Evolutionary conservation across 2,888 invertebrate species (phyloP).

Genomic region (Xiphydria camelus): DNA sequence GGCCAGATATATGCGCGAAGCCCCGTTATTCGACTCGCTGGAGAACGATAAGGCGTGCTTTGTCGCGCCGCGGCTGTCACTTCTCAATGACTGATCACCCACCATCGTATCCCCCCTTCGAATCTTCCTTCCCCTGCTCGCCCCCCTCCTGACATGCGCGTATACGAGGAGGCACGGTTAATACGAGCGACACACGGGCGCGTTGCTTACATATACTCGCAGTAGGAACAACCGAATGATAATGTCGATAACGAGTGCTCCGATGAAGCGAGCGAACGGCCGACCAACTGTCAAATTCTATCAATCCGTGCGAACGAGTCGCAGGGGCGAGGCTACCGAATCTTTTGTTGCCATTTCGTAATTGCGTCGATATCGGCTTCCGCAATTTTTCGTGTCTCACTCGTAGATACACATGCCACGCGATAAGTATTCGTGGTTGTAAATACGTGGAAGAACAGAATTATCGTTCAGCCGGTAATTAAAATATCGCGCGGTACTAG

Average conservation of each 20-base stretch:
- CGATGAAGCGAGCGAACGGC: not conserved
- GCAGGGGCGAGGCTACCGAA: not conserved
- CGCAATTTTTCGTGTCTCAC: no score
- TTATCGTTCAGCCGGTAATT: no score
- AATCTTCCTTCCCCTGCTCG: no score
- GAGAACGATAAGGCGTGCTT: conserved; percentile 32
- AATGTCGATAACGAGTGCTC: conserved; percentile 8
- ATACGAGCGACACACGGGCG: conserved; percentile 9
- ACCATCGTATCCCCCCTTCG: conserved; percentile 23
- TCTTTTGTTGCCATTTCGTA: no score
- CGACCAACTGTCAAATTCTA: not conserved
- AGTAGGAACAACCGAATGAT: conserved; percentile 19
- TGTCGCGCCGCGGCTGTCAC: conserved; percentile 26
- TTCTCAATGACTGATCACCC: conserved; percentile 37
- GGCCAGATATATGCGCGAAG: not conserved
- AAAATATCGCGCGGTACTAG: no score
- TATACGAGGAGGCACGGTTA: not conserved
- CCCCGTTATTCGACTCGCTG: not conserved
- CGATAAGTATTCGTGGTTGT: no score
- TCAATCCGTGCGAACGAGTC: not conserved
- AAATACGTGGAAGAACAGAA: no score
- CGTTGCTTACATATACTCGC: conserved; percentile 18
- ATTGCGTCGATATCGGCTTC: no score
- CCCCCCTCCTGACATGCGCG: no score
- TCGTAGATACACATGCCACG: no score